These are phyloP conservation scores for Pteromalus puparum DNA, from an alignment of 1,140 invertebrate genomes.

Conservation along the genomic window DNA sequence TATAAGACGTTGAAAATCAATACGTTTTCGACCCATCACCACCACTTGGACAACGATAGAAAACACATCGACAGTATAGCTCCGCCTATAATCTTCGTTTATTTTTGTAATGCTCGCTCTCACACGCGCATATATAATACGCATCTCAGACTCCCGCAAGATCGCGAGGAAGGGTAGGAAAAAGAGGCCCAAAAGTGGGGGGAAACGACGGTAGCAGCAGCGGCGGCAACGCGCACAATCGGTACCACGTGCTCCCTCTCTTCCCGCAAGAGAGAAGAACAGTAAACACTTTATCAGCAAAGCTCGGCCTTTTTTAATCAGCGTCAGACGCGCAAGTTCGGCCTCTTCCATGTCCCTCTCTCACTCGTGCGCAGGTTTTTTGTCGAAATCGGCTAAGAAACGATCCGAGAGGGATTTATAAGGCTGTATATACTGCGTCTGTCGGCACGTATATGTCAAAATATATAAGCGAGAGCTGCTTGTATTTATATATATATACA, in stretches of 20 bases:
- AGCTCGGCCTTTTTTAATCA: conserved; percentile 16
- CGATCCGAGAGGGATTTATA: neutral
- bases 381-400: neutral
- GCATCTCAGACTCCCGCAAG: too few relatives aligned
- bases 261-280: neutral
- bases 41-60: too few relatives aligned
- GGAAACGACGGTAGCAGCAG: conserved; percentile 1
- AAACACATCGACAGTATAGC: neutral
- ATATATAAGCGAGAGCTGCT: neutral
- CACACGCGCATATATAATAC: too few relatives aligned
- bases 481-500: too few relatives aligned
- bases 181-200: conserved; percentile 20
- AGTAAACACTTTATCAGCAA: conserved; percentile 53
- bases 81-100: conserved; percentile 3
- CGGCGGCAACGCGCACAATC: neutral
- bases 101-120: conserved; percentile 6
- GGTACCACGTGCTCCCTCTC: neutral
- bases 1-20: too few relatives aligned
- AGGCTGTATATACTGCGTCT: neutral
- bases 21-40: too few relatives aligned
- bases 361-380: neutral
- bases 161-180: conserved; percentile 1
- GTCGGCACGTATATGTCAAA: neutral
- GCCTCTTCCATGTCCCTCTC: neutral
- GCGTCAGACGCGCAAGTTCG: neutral